phyloP scores from a whole-genome alignment of 1,140 invertebrate species.

The Oreohelix idahoensis region DNA sequence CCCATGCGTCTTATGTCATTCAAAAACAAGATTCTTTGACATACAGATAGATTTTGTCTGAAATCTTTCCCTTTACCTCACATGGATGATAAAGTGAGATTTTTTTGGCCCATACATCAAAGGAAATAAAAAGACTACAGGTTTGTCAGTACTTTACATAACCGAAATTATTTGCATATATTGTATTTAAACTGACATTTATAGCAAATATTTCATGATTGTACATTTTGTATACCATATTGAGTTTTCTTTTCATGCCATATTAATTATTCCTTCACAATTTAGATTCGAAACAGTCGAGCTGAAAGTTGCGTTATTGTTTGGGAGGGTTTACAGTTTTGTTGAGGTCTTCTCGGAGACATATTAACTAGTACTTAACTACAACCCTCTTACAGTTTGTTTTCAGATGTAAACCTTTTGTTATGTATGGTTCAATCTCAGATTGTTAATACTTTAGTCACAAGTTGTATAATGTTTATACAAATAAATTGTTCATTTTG shows the following conservation, averaged over 20 bases:
- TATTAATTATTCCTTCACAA: neutral
- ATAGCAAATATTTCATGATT: neutral
- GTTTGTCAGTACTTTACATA: neutral
- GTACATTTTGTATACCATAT: neutral
- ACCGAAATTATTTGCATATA: neutral
- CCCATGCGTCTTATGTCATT: too few relatives aligned
- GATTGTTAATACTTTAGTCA: neutral
- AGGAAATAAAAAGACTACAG: too few relatives aligned
- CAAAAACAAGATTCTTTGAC: too few relatives aligned
- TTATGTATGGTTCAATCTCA: neutral
- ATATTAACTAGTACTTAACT: too few relatives aligned
- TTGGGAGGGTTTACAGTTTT: neutral
- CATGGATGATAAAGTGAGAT: too few relatives aligned
- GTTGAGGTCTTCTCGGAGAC: too few relatives aligned
- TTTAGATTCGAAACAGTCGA: neutral
- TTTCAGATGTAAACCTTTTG: neutral
- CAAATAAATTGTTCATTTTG: neutral
- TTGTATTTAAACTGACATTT: neutral
- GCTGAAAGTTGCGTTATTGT: neutral
- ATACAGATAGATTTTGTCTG: too few relatives aligned
- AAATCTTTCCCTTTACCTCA: too few relatives aligned
- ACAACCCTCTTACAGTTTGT: neutral
- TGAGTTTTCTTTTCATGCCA: neutral
- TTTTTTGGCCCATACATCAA: too few relatives aligned
- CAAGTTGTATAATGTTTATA: constrained; percentile 7